These are phyloP conservation scores for Hydrozoanthus gracilis DNA, from an alignment of 92 coral and sea anemone species.

Conservation along the genomic window DNA sequence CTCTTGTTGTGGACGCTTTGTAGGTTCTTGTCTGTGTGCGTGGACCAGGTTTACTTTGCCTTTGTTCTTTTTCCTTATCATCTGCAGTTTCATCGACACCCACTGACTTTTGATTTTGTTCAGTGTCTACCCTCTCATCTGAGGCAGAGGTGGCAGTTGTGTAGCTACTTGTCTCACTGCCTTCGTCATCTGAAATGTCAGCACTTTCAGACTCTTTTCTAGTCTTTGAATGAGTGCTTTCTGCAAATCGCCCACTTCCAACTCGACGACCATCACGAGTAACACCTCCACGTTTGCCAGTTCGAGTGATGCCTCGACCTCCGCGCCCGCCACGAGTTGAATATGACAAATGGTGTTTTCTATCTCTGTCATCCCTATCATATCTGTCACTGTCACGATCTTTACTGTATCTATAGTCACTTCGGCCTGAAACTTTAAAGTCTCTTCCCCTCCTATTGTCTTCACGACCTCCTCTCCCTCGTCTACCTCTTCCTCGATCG, in stretches of 20 bases:
- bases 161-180: slow-evolving; percentile 83
- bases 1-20: slow-evolving; percentile 59
- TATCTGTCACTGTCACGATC: slow-evolving; percentile 55
- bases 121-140: slow-evolving; percentile 77
- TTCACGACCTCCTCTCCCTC: slow-evolving; percentile 46
- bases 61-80: slow-evolving; percentile 50
- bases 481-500: slow-evolving; percentile 34
- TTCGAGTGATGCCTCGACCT: slow-evolving; percentile 66
- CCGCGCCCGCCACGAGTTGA: slow-evolving; percentile 79
- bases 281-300: slow-evolving; percentile 67
- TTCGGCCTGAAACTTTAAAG: not conserved
- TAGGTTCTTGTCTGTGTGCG: slow-evolving; percentile 58
- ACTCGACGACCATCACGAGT: slow-evolving; percentile 66
- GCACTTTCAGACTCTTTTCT: slow-evolving; percentile 70
- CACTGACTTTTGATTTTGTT: slow-evolving; percentile 26
- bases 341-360: slow-evolving; percentile 37
- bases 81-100: slow-evolving; percentile 52
- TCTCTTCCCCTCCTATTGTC: slow-evolving; percentile 51
- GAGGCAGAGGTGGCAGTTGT: slow-evolving; percentile 95
- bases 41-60: slow-evolving; percentile 41
- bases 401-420: slow-evolving; percentile 34
- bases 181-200: slow-evolving; percentile 78
- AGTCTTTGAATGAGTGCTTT: slow-evolving; percentile 52
- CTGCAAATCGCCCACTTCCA: slow-evolving; percentile 86
- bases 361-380: slow-evolving; percentile 40